Percentiles rank a stretch among this genome's conserved stretches.
phyloP scores from a whole-genome alignment of 2,888 invertebrate species.

The Drepana falcataria region DNA sequence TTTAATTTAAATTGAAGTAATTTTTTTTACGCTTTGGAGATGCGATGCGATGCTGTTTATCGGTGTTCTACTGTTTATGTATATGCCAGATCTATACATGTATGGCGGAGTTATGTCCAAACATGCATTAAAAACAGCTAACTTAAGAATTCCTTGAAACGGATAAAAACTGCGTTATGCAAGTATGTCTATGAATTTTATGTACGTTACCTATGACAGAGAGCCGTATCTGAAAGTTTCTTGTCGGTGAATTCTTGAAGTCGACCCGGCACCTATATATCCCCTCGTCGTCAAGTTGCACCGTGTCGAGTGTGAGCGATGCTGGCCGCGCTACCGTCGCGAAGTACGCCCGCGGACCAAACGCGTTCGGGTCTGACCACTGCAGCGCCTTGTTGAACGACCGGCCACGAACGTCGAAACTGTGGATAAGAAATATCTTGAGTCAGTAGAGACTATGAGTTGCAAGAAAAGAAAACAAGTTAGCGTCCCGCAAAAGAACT shows the following conservation, averaged over 20 bases:
- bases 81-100: no score
- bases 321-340: conserved; percentile 89
- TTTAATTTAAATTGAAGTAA: no score
- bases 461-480: no score
- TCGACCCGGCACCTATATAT: conserved; percentile 92
- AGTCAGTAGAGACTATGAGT: no score
- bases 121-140: no score
- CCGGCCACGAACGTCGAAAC: conserved; percentile 91
- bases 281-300: conserved; percentile 92
- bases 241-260: conserved; percentile 92
- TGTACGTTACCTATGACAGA: conserved; percentile 90
- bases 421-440: conserved; percentile 46
- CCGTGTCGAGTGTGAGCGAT: conserved; percentile 88
- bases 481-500: no score
- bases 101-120: no score
- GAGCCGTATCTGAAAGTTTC: conserved; percentile 92
- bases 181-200: background rate
- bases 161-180: no score
- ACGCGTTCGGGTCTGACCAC: conserved; percentile 90
- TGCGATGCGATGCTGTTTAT: no score
- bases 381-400: conserved; percentile 89
- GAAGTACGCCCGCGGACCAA: conserved; percentile 92
- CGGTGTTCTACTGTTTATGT: no score
- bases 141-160: no score
- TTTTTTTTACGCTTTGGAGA: no score